A percentile compares a stretch with the other conserved stretches of the same genome.
Conservation (phyloP, 2,113 vertebrate species). For the Peromyscus californicus region DNA sequence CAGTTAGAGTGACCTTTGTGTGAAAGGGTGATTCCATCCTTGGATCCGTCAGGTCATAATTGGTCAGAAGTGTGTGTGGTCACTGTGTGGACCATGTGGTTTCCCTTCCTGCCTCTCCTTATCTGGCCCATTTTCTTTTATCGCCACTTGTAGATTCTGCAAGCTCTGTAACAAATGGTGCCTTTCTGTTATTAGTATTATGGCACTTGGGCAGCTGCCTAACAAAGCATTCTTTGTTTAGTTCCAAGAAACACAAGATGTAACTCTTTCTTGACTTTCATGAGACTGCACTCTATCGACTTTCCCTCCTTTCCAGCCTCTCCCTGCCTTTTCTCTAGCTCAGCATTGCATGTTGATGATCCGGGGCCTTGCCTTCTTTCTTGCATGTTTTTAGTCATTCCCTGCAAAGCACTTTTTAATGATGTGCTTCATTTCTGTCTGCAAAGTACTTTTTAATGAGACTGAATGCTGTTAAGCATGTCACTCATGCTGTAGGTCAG, state of each 20-base stretch:
- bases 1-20: too few species aligned
- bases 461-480: not conserved
- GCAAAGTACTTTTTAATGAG: conserved; percentile 34
- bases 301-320: conserved; percentile 13
- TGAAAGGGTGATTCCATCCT: not conserved
- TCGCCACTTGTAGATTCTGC: not conserved
- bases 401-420: conserved; percentile 1
- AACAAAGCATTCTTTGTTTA: conserved; percentile 19
- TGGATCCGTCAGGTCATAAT: not conserved
- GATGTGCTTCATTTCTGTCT: not conserved
- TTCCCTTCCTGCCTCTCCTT: not conserved
- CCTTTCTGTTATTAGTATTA: not conserved
- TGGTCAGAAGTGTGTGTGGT: not conserved
- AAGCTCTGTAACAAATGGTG: not conserved
- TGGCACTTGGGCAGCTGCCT: not conserved
- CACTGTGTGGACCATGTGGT: too few species aligned
- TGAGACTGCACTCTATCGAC: not conserved
- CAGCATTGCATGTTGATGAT: not conserved
- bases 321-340: not conserved
- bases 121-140: not conserved
- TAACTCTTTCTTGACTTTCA: not conserved
- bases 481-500: not conserved
- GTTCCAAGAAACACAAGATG: not conserved
- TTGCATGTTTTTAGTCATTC: not conserved
- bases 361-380: not conserved